These are phyloP conservation scores for Ctena decussata DNA, from an alignment of 2,888 invertebrate species.

Conservation along the genomic window DNA sequence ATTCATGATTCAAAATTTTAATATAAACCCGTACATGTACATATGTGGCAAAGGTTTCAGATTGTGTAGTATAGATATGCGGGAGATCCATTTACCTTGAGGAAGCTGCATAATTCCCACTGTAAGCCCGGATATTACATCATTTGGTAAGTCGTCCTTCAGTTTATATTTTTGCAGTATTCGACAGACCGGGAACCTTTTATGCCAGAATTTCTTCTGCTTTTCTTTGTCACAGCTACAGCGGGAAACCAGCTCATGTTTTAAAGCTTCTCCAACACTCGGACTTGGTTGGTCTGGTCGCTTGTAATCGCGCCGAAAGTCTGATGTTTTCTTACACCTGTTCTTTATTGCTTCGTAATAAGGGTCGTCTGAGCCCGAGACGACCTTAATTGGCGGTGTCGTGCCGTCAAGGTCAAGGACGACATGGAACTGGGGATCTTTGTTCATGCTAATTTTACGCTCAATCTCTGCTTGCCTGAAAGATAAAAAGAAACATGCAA, in stretches of 20 bases:
- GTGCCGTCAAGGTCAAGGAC: slow-evolving; percentile 63
- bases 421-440: slow-evolving; percentile 59
- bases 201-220: slow-evolving; percentile 56
- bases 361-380: slow-evolving; percentile 51
- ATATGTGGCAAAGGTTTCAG: too few species aligned
- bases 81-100: too few species aligned
- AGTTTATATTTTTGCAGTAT: slow-evolving; percentile 81
- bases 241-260: slow-evolving; percentile 22
- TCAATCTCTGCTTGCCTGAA: slow-evolving; percentile 38
- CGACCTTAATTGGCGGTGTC: slow-evolving; percentile 60
- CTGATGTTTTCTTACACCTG: slow-evolving; percentile 55
- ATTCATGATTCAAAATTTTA: too few species aligned
- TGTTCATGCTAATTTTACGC: slow-evolving; percentile 44
- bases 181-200: slow-evolving; percentile 57
- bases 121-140: slow-evolving; percentile 94
- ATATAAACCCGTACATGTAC: too few species aligned
- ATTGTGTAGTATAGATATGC: too few species aligned
- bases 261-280: slow-evolving; percentile 18
- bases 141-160: slow-evolving; percentile 89
- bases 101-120: slow-evolving; percentile 89
- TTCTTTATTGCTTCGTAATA: slow-evolving; percentile 38
- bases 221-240: slow-evolving; percentile 49
- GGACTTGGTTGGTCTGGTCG: slow-evolving; percentile 32
- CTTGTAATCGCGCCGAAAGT: slow-evolving; percentile 55
- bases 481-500: not conserved